phyloP scores from a whole-genome alignment of 2,797 vertebrate genomes.

The Urophycis tenuis region DNA sequence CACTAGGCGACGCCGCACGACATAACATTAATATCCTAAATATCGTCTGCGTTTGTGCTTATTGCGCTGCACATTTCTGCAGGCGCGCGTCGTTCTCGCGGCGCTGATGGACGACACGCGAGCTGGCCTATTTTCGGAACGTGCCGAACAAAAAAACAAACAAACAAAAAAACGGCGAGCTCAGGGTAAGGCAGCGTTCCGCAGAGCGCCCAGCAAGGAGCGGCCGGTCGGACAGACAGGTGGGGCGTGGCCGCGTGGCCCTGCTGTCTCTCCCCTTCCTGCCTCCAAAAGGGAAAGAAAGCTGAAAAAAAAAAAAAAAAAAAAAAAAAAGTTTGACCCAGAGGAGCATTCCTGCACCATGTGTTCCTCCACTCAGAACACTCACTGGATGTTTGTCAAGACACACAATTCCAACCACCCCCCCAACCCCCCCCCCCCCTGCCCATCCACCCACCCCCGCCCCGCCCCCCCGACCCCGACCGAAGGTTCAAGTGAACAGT shows the following conservation, averaged over 20 bases:
- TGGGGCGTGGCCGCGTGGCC: constrained; percentile 12
- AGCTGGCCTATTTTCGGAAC: not conserved
- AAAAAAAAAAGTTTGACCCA: constrained; percentile 1
- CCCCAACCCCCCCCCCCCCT: too few relatives aligned
- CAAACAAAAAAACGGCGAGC: too few relatives aligned
- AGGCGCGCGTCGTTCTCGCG: not conserved
- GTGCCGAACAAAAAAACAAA: not conserved
- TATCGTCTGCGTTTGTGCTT: not conserved
- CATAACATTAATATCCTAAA: not conserved
- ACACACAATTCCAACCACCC: too few relatives aligned
- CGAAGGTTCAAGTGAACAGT: too few relatives aligned
- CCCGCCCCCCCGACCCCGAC: too few relatives aligned
- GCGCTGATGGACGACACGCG: not conserved
- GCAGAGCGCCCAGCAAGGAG: not conserved
- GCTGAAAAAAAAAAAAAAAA: too few relatives aligned
- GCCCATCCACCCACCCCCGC: too few relatives aligned
- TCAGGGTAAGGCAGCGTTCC: too few relatives aligned
- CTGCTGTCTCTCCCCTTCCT: constrained; percentile 39
- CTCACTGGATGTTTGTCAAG: not conserved
- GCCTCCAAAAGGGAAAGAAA: constrained; percentile 22
- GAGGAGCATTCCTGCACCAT: constrained; percentile 6
- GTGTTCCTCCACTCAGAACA: not conserved
- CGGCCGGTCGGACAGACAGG: constrained; percentile 18
- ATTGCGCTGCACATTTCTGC: not conserved
- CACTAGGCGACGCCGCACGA: not conserved